Conservation (phyloP, 2,888 invertebrate species). For the Stratiomys singularior region DNA sequence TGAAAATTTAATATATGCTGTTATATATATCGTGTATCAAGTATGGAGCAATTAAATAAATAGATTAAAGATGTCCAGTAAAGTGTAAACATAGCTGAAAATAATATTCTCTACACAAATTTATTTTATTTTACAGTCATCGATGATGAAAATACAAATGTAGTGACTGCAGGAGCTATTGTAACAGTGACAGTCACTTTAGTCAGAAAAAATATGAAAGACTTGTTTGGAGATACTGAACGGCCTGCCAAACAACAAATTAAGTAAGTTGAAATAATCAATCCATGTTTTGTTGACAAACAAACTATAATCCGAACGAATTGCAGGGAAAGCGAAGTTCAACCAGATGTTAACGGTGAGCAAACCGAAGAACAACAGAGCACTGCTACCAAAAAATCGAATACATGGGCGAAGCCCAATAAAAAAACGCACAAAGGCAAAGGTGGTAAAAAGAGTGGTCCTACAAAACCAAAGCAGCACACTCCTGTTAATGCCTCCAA, state of each 20-base stretch:
- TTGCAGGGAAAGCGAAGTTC: slow-evolving; percentile 63
- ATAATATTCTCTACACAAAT: too few species aligned
- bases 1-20: too few species aligned
- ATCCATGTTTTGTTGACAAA: background rate
- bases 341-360: slow-evolving; percentile 61
- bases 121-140: slow-evolving; percentile 73
- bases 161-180: slow-evolving; percentile 96
- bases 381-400: slow-evolving; percentile 73
- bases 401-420: slow-evolving; percentile 83
- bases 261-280: slow-evolving; percentile 64
- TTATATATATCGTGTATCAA: too few species aligned
- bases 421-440: slow-evolving; percentile 71
- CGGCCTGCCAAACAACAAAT: slow-evolving; percentile 74
- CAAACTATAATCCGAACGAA: too few species aligned
- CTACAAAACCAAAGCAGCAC: slow-evolving; percentile 58
- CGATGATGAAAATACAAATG: slow-evolving; percentile 96
- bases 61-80: too few species aligned
- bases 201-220: slow-evolving; percentile 83
- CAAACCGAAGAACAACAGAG: slow-evolving; percentile 64
- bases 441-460: slow-evolving; percentile 67
- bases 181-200: slow-evolving; percentile 96
- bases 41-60: too few species aligned
- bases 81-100: too few species aligned
- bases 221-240: slow-evolving; percentile 82
- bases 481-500: slow-evolving; percentile 51